Conservation (phyloP, 2,888 invertebrate species). For the Metacarcinus magister region DNA sequence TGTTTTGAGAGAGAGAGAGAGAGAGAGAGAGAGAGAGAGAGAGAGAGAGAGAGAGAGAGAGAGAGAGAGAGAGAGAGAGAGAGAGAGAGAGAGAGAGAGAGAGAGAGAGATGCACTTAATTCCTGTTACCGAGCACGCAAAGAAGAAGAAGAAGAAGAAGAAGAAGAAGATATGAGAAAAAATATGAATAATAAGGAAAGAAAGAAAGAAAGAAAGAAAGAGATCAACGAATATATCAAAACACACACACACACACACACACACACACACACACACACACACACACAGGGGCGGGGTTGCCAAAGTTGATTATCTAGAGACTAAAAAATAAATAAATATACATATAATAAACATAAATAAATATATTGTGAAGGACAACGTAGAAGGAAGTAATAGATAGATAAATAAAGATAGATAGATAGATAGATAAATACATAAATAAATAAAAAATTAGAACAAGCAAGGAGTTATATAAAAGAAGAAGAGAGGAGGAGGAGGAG, state of each 20-base stretch:
- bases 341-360: too few species aligned
- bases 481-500: not conserved
- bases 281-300: not conserved
- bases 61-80: conserved; percentile 40
- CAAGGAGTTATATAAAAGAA: too few species aligned
- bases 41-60: not conserved
- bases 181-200: too few species aligned
- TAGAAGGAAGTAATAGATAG: too few species aligned
- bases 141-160: conserved; percentile 15
- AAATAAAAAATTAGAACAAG: too few species aligned
- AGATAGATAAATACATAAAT: too few species aligned
- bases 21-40: conserved; percentile 28
- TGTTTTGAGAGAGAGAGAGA: not conserved
- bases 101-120: not conserved
- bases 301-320: not conserved
- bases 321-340: not conserved
- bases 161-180: not conserved
- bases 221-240: not conserved
- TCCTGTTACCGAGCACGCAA: not conserved
- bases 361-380: too few species aligned
- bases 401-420: too few species aligned
- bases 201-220: not conserved
- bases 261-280: not conserved
- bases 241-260: not conserved
- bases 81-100: not conserved